These are phyloP conservation scores for Benthosema pterotum DNA, from an alignment of 2,797 vertebrate species.

Conservation along the genomic window DNA sequence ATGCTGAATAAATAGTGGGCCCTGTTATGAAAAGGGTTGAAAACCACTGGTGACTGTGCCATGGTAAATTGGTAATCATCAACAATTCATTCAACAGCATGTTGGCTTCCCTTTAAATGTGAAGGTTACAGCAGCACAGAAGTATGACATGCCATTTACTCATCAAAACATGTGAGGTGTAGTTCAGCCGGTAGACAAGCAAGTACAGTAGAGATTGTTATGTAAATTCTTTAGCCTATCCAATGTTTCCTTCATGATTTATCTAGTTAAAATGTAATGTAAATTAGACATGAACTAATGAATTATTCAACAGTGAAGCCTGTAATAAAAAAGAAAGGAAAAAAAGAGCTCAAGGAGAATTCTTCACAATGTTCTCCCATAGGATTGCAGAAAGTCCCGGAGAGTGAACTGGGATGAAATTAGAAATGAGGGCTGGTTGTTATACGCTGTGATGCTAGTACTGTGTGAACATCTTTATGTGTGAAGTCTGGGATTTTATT, in stretches of 20 bases:
- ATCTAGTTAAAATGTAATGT: not conserved
- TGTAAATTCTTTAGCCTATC: not conserved
- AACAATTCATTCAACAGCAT: too few species aligned
- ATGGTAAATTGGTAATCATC: too few species aligned
- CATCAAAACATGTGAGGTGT: not conserved
- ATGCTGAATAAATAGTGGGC: too few species aligned
- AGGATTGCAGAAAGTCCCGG: not conserved
- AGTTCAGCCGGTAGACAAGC: not conserved
- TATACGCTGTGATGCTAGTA: not conserved
- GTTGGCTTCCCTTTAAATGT: too few species aligned
- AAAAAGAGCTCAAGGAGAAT: not conserved
- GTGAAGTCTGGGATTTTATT: too few species aligned
- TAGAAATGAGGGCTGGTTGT: not conserved
- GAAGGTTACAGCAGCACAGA: too few species aligned
- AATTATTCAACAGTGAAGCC: constrained; percentile 14
- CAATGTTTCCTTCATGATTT: not conserved
- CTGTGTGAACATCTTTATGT: too few species aligned
- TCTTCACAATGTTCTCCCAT: not conserved
- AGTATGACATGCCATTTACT: not conserved
- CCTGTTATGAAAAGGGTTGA: too few species aligned
- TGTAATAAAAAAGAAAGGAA: too few species aligned
- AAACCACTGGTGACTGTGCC: too few species aligned
- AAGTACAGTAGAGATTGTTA: not conserved
- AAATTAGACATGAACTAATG: constrained; percentile 4
- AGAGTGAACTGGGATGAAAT: constrained; percentile 1